Evolutionary conservation across 2,113 vertebrate genomes (phyloP), one percentile per base, ranked within the genome.

Genomic region (Solea solea): DNA sequence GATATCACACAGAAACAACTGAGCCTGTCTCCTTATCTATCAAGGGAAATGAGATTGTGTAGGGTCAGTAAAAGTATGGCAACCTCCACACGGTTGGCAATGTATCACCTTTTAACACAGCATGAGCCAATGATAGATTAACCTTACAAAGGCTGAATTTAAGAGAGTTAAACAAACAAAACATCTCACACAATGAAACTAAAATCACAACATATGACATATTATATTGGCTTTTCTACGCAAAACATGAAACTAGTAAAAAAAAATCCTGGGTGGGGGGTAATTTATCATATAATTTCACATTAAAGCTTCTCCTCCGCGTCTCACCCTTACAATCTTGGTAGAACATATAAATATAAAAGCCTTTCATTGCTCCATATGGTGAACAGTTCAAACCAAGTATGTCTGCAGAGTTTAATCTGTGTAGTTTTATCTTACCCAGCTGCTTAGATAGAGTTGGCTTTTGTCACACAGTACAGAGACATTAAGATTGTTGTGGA

Each of bases 311-410:
- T 64, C 54, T 62, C 51, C 56, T 52, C 70, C 3, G 40, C 64
- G 42, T 65, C 58, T 25, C 6, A 39, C 13, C 64, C 49, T 11
- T 7, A n/a, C 70, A 73, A 50, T 78, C 21, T 1, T 53, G 46
- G 68, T 70, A 78, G 60, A 85, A 76, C 40, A 1, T 64, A 75
- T 74, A 73, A 69, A 84, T 67, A 68, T 69, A 53, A 69, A 81
- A 69, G 21, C 34, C 41, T 66, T 86, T 81, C 73, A 78, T 56
- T 64, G 82, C 56, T 68, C 74, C 90, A 89, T 82, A 64, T 89
- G 87, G 87, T 40, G 76, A 86, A 88, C 76, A 69, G 69, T 68
- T 90, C 80, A 76, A 45, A n/a, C n/a, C n/a, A n/a, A 68, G 56
- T 52, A 53, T 75, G 69, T 75, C 73, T 48, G 77, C 52, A 65